phyloP scores from a whole-genome alignment of 2,797 vertebrate genomes.

The Loris lydekkerianus region DNA sequence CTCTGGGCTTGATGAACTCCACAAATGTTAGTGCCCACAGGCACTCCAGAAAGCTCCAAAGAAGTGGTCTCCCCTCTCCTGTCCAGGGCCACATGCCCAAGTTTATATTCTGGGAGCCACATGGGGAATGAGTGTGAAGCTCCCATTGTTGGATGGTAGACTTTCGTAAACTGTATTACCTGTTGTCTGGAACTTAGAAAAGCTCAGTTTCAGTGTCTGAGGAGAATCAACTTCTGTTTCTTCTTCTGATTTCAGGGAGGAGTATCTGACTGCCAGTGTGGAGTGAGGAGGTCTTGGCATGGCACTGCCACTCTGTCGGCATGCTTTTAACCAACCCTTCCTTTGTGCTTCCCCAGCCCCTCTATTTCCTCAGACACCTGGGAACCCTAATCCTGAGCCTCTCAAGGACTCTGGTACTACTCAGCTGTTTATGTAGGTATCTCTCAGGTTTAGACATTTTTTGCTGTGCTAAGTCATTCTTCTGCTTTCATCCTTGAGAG shows the following conservation, averaged over 20 bases:
- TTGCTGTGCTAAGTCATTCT: neutral
- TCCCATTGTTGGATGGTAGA: no score
- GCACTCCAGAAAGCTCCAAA: neutral
- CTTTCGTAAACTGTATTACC: neutral
- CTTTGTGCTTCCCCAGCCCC: no score
- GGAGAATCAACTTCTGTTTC: neutral
- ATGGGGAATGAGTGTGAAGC: neutral
- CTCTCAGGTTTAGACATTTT: neutral
- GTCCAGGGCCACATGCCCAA: no score
- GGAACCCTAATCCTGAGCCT: fast-evolving
- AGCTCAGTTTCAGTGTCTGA: neutral
- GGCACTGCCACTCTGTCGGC: no score
- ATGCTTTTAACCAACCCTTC: neutral
- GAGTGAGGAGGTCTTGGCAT: no score
- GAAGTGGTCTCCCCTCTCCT: fast-evolving
- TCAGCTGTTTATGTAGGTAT: fast-evolving
- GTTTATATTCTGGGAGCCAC: neutral
- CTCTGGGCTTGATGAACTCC: neutral
- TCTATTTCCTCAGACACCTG: neutral
- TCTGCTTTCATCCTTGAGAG: neutral
- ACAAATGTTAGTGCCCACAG: no score
- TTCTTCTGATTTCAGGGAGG: neutral
- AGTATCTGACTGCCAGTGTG: neutral
- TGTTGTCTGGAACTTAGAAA: neutral
- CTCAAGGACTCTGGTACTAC: neutral